Base-by-base conservation (phyloP, 2,888 invertebrate genomes). In the Acrobasis repandana region DNA sequence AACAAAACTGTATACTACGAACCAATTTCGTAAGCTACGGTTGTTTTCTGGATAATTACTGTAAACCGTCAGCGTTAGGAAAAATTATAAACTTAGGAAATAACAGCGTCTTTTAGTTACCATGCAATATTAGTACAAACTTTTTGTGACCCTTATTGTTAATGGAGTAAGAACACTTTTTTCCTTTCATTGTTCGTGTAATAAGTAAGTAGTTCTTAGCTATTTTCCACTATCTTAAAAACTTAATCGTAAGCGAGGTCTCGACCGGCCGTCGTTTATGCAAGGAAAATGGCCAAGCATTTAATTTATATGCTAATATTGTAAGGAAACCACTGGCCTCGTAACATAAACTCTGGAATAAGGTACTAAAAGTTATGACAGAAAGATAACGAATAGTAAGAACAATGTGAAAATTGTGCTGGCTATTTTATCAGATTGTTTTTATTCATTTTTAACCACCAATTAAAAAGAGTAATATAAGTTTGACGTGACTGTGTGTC, bases 261-360 rank as follows among this genome's bases (percentile, higher is more conserved):
- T 61, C 63, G 63, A 57, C 64, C 65, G 63, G 67, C 66, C 67
- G 66, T 67, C 74, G 75, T 80, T 79, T 72, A 76, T 67, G 69
- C 73, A 65, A 72, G 68, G 76, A 76, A 76, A 79, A 78, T 75
- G 70, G 78, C 74, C 69, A 71, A 73, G 74, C 75, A 73, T 85
- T 85, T 84, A 80, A 89, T 89, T 85, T 88, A 83, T 84, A 88
- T 89, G 88, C 82, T 84, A 88, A 88, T 86, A 75, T 76, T 73
- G 71, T 72, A 72, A 76, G 71, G 65, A 74, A 75, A 73, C 67
- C 67, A 65, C 69, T 67, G 63, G 62, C 65, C 63, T 68, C 60
- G 65, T 65, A 49, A 69, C 67, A 66, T 58, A 52, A 63, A 52
- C 60, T 56, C 48, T 38, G 47, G 61, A 61, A 58, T 65, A 51